Percentiles rank a stretch among this genome's conserved stretches.
phyloP scores from a whole-genome alignment of 2,113 vertebrate genomes.

The Phoxinus phoxinus region DNA sequence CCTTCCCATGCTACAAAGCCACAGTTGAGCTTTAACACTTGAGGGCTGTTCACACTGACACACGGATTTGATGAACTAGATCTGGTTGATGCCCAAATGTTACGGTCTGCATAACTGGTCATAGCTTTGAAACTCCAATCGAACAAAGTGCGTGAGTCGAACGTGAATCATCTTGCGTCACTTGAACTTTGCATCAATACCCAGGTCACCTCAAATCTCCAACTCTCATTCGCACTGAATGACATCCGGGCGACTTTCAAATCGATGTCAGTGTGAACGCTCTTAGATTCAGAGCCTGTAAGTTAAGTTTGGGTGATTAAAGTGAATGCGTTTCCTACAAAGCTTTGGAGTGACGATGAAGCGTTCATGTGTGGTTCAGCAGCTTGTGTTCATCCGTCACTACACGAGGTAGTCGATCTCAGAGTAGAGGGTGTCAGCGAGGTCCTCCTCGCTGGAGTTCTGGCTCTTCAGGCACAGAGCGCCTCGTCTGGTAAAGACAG shows the following conservation, averaged over 20 bases:
- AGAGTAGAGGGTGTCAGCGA: conserved; percentile 72
- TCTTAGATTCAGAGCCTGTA: not conserved
- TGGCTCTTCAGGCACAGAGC: conserved; percentile 74
- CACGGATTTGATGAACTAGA: not conserved
- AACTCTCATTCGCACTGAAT: not conserved
- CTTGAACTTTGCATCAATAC: not conserved
- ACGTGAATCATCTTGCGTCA: not conserved
- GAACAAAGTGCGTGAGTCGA: not conserved
- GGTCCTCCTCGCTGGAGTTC: conserved; percentile 74
- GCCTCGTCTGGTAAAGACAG: conserved; percentile 67
- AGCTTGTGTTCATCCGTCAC: not conserved
- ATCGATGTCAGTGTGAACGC: not conserved
- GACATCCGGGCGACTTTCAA: not conserved
- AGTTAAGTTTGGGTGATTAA: not conserved
- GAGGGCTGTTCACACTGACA: conserved; percentile 17
- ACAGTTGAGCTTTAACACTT: not conserved
- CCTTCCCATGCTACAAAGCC: no score
- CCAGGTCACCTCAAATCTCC: not conserved
- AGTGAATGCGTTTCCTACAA: conserved; percentile 3
- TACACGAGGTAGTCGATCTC: conserved; percentile 78
- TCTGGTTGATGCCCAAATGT: not conserved
- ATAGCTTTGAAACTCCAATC: not conserved
- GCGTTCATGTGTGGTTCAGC: not conserved
- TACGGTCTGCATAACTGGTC: not conserved
- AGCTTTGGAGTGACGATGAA: conserved; percentile 11